Evolutionary conservation across 1,140 invertebrate genomes (phyloP).

Genomic region (Brevipalpus yothersi): DNA sequence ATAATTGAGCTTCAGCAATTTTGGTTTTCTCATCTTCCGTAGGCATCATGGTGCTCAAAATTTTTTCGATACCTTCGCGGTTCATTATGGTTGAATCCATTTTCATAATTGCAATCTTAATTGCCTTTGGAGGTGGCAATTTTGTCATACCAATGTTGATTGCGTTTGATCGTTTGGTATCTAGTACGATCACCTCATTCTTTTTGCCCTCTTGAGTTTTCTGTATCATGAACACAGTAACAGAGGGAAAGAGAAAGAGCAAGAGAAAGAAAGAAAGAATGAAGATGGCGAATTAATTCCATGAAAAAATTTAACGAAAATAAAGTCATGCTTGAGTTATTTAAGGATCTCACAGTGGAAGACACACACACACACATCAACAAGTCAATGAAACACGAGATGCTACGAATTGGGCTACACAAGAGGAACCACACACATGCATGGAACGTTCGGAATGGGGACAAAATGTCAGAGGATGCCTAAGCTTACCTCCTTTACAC

Average conservation of each 20-base stretch:
- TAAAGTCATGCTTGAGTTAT: neutral
- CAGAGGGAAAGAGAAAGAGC: too few species aligned
- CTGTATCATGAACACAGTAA: conserved; percentile 2
- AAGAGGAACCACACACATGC: too few species aligned
- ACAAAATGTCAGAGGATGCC: too few species aligned
- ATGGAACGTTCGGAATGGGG: too few species aligned
- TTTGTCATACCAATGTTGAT: conserved; percentile 99
- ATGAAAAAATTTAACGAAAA: neutral
- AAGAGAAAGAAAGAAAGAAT: neutral
- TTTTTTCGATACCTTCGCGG: conserved; percentile 70
- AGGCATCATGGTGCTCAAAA: conserved; percentile 78
- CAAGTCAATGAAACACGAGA: too few species aligned
- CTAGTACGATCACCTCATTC: conserved; percentile 82
- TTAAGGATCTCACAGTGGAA: too few species aligned
- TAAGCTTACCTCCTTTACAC: too few species aligned
- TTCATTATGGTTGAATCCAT: conserved; percentile 98
- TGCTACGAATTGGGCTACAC: too few species aligned
- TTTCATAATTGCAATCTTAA: conserved; percentile 93
- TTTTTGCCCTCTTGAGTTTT: conserved; percentile 60
- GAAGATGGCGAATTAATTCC: neutral
- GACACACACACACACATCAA: too few species aligned
- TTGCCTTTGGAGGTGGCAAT: conserved; percentile 72
- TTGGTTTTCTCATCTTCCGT: conserved; percentile 84
- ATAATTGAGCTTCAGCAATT: conserved; percentile 81
- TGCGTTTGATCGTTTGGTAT: conserved; percentile 90